A percentile compares a stretch with the other conserved stretches of the same genome.
These are phyloP conservation scores for Pyrochroa serraticornis DNA, from an alignment of 2,888 invertebrate genomes.

Conservation along the genomic window DNA sequence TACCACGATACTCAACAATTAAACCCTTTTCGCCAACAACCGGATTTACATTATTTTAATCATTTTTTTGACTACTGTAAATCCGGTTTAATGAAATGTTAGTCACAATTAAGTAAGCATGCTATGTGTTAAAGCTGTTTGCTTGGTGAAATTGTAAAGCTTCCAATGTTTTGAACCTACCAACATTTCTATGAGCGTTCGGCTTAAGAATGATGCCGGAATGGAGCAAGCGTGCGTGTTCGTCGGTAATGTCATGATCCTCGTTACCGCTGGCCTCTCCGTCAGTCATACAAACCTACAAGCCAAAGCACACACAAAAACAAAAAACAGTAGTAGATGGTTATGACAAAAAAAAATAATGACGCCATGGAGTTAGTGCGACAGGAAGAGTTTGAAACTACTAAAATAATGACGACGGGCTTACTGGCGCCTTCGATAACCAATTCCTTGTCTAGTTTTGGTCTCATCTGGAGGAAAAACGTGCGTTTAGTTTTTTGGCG, in stretches of 20 bases:
- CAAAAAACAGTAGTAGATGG: slow-evolving; percentile 20
- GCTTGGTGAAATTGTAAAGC: not conserved
- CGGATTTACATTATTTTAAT: not conserved
- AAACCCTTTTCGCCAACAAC: not conserved
- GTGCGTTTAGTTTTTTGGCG: too few relatives aligned
- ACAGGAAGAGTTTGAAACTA: not conserved
- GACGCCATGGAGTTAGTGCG: slow-evolving; percentile 15
- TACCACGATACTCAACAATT: not conserved
- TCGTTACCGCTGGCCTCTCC: slow-evolving; percentile 66
- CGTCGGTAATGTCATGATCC: slow-evolving; percentile 73
- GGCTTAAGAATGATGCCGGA: slow-evolving; percentile 57
- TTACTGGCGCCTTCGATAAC: slow-evolving; percentile 40
- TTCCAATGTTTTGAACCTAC: slow-evolving; percentile 45
- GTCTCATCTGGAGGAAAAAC: slow-evolving; percentile 42
- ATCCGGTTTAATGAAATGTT: not conserved
- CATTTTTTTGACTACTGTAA: too few relatives aligned
- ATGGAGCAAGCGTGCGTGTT: slow-evolving; percentile 71
- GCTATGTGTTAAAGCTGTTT: not conserved
- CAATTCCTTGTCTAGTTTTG: slow-evolving; percentile 40
- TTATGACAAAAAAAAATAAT: slow-evolving; percentile 9
- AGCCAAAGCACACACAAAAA: slow-evolving; percentile 28
- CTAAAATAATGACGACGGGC: slow-evolving; percentile 2
- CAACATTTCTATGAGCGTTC: slow-evolving; percentile 52
- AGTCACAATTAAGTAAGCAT: slow-evolving; percentile 15
- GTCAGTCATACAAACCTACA: slow-evolving; percentile 62